Percentiles rank a stretch among this genome's conserved stretches.
phyloP scores from a whole-genome alignment of 2,797 vertebrate species.

The Emydoidea blandingii region DNA sequence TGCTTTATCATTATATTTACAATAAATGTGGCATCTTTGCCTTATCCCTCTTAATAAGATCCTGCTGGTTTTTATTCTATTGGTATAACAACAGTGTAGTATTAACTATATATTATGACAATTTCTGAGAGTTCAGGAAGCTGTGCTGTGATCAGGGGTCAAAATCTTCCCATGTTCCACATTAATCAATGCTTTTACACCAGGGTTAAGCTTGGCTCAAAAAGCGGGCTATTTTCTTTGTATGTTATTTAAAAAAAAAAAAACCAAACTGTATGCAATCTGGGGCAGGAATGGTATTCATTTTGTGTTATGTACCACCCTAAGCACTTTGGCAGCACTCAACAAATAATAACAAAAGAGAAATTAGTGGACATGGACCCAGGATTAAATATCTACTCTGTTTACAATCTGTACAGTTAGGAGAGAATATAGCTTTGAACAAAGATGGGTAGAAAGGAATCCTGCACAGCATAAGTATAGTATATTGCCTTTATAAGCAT shows the following conservation, averaged over 20 bases:
- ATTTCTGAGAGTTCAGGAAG: not conserved
- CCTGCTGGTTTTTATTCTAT: too few species aligned
- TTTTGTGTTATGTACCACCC: too few species aligned
- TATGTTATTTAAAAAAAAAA: not conserved
- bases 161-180: too few species aligned
- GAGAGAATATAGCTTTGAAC: not conserved
- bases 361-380: not conserved
- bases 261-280: not conserved
- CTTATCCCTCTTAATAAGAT: too few species aligned
- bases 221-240: not conserved
- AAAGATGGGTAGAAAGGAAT: not conserved
- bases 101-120: too few species aligned
- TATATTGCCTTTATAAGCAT: not conserved
- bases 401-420: not conserved
- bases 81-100: not conserved
- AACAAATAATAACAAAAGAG: not conserved
- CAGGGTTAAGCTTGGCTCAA: not conserved
- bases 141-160: too few species aligned
- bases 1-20: too few species aligned
- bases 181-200: not conserved
- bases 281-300: not conserved
- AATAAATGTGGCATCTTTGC: too few species aligned
- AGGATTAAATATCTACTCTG: not conserved
- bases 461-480: not conserved
- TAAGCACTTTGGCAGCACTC: not conserved